Evolutionary conservation across 2,888 invertebrate species (phyloP).

Genomic region (Thecocarcelia acutangulata): DNA sequence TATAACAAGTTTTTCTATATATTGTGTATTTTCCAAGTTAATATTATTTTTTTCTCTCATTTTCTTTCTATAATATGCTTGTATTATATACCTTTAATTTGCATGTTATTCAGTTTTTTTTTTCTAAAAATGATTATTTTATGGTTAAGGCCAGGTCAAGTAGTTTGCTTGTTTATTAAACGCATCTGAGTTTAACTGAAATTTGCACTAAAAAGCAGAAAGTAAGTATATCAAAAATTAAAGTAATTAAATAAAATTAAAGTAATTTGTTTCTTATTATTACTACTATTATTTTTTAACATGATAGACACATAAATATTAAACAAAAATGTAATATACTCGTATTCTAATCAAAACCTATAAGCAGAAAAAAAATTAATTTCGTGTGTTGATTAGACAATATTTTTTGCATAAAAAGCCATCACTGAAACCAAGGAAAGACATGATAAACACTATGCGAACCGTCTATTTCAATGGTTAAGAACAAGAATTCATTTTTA

Average conservation of each 20-base stretch:
- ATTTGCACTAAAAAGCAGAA: slow-evolving; percentile 66
- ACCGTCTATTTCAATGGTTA: too few species aligned
- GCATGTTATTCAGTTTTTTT: slow-evolving; percentile 25
- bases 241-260: too few species aligned
- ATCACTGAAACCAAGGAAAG: too few species aligned
- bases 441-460: too few species aligned
- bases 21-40: slow-evolving; percentile 16
- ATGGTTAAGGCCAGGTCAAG: slow-evolving; percentile 63
- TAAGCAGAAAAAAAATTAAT: background rate
- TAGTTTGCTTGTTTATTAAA: slow-evolving; percentile 53
- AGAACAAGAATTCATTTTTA: too few species aligned
- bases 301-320: slow-evolving; percentile 18
- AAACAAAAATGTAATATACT: background rate
- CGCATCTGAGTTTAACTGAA: slow-evolving; percentile 38
- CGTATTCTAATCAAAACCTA: background rate
- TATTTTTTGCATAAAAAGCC: too few species aligned
- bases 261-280: too few species aligned
- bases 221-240: background rate
- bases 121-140: slow-evolving; percentile 67
- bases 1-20: slow-evolving; percentile 8
- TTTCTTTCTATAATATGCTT: slow-evolving; percentile 14
- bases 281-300: slow-evolving; percentile 2
- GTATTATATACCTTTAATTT: slow-evolving; percentile 59
- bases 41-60: slow-evolving; percentile 11
- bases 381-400: too few species aligned